These are phyloP conservation scores for Mizuhopecten yessoensis DNA, from an alignment of 1,140 invertebrate species.

Conservation along the genomic window DNA sequence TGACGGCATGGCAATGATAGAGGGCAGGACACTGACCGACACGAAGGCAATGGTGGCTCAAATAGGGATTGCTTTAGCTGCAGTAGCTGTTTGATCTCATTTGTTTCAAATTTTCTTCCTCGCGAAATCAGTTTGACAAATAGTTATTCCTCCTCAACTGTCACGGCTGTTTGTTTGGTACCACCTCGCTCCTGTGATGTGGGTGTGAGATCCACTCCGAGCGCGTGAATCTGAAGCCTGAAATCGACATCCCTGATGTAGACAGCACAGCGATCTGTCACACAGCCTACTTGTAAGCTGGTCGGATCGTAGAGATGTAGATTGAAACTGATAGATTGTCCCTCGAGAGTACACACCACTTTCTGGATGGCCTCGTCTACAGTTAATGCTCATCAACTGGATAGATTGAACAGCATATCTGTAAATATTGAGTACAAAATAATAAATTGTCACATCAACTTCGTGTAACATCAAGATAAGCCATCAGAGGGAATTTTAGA, in stretches of 20 bases:
- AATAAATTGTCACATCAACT: no score
- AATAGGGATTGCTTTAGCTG: not conserved
- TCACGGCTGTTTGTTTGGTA: not conserved
- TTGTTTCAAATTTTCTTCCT: not conserved
- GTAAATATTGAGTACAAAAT: no score
- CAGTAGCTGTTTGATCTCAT: not conserved
- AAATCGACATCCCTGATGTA: constrained; percentile 20
- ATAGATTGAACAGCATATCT: no score
- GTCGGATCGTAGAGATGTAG: not conserved
- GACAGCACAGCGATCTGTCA: not conserved
- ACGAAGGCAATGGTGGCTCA: no score
- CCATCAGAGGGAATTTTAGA: no score
- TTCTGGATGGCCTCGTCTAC: not conserved
- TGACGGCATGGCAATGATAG: not conserved
- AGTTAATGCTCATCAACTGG: no score
- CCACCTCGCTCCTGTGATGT: not conserved
- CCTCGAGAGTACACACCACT: not conserved
- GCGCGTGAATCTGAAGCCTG: not conserved
- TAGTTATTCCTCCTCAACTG: not conserved
- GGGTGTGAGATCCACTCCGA: not conserved
- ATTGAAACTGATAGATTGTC: not conserved
- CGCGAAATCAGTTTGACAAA: not conserved
- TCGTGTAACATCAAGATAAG: no score
- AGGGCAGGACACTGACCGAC: not conserved
- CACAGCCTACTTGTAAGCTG: not conserved